A percentile compares a stretch with the other conserved stretches of the same genome.
These are phyloP conservation scores for Carassius carassius DNA, from an alignment of 2,113 vertebrate species.

Conservation along the genomic window DNA sequence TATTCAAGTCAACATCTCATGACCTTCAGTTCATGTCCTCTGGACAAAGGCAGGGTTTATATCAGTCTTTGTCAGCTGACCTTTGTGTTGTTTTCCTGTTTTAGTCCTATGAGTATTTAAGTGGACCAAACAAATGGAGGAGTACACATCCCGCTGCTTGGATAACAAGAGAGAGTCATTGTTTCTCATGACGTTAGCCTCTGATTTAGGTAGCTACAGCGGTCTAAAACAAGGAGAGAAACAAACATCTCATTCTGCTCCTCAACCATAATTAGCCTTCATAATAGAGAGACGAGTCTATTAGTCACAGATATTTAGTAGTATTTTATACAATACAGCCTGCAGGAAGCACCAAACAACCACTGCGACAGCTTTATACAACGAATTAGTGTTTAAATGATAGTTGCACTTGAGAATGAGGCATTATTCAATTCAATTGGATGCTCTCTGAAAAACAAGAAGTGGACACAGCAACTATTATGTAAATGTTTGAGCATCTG, in stretches of 20 bases:
- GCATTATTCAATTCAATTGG: background rate
- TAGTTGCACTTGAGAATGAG: conserved; percentile 1
- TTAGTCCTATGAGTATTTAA: conserved; percentile 42
- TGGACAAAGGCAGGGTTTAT: conserved; percentile 51
- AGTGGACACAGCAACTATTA: conserved; percentile 7
- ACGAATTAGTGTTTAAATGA: conserved; percentile 28
- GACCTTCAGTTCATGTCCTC: conserved; percentile 49
- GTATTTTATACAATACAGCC: conserved; percentile 20
- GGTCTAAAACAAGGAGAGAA: conserved; percentile 38
- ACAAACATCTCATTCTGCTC: conserved; percentile 34
- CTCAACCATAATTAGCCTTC: conserved; percentile 45
- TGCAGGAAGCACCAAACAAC: conserved; percentile 4
- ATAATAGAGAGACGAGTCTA: conserved; percentile 35
- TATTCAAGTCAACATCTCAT: conserved; percentile 51
- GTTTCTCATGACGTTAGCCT: conserved; percentile 31
- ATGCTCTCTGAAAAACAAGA: background rate
- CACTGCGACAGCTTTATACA: background rate
- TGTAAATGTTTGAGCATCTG: conserved; percentile 23
- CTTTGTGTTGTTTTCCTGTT: conserved; percentile 49
- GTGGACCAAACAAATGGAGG: conserved; percentile 41
- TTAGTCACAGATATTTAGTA: conserved; percentile 35
- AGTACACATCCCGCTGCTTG: conserved; percentile 30
- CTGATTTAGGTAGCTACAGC: conserved; percentile 15
- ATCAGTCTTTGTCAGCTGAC: conserved; percentile 51
- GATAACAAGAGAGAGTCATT: conserved; percentile 21